Evolutionary conservation across 37 sponge, comb jelly and placozoan species (phyloP), one percentile per base, ranked within the genome.

Genomic region (Chondrosia reniformis): DNA sequence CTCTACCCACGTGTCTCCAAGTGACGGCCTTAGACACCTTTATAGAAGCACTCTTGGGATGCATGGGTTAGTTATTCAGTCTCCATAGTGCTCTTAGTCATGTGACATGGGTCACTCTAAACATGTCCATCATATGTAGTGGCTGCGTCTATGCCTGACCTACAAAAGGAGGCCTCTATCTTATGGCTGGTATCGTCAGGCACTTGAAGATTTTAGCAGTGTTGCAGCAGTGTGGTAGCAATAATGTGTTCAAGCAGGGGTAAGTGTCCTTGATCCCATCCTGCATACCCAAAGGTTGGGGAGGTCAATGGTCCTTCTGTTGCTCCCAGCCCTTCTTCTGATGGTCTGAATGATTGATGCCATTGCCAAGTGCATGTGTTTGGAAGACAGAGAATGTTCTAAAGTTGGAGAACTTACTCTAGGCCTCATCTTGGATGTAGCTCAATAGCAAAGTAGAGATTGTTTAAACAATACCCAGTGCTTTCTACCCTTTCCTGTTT

Each of bases 161-260:
- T 97, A 49, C 86, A 90, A 27, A 64, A 79, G 27, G 98, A 97
- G 33, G 87, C 98, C 7, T 49, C 84, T 24, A 80, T 74, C 21
- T 97, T 80, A 84, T 95, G 82, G 77, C 83, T 31, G 87, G 89
- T 40, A 59, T 94, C 3, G 93, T 97, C 17, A 83, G 88, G 33
- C 95, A 92, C 79, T 86, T 97, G 66, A 83, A 93, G 36, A 75
- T 95, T 22, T 63, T 97, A 52, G 90, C 93, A 25, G 86, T 97
- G 25, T 80, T 94, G 0, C 90, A 94, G 76, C 91, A 97, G 61
- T 88, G 85, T 61, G 84, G 87, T 41, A 45, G 40, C 75, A 55
- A 46, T 37, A 54, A 32, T 37, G 52, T 55, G 33, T 12, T 10
- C 55, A 46, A 28, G 24, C 31, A 44, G 5, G 54, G 55, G 56